Conservation (phyloP, 2,113 vertebrate species). For the Brachyistius frenatus region DNA sequence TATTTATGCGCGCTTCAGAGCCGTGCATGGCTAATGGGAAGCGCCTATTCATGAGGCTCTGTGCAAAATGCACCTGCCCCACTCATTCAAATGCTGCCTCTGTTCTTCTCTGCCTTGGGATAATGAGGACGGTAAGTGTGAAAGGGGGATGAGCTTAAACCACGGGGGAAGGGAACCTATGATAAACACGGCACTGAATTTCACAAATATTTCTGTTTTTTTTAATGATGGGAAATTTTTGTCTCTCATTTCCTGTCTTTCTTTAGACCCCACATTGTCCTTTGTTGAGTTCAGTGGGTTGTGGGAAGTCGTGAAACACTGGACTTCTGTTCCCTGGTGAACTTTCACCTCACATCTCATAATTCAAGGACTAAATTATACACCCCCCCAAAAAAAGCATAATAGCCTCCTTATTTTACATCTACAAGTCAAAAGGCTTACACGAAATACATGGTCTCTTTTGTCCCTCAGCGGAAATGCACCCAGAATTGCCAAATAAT, state of each 20-base stretch:
- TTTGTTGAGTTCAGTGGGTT: slow-evolving; percentile 68
- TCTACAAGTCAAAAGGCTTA: slow-evolving; percentile 31
- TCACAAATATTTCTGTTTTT: slow-evolving; percentile 20
- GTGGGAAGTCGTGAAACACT: slow-evolving; percentile 70
- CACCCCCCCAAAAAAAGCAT: slow-evolving; percentile 55
- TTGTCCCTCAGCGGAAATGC: slow-evolving; percentile 36
- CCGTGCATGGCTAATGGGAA: slow-evolving; percentile 73
- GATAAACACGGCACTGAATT: neutral
- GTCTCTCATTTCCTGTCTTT: slow-evolving; percentile 4
- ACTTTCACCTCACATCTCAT: slow-evolving; percentile 58
- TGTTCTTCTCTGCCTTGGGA: slow-evolving; percentile 43
- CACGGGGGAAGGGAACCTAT: neutral
- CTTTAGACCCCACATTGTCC: slow-evolving; percentile 29
- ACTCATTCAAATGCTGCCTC: slow-evolving; percentile 64
- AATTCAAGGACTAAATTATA: slow-evolving; percentile 51
- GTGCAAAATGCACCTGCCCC: slow-evolving; percentile 80
- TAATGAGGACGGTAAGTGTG: slow-evolving; percentile 45
- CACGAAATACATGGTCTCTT: neutral
- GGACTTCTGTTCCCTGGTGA: slow-evolving; percentile 70
- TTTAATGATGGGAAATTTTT: slow-evolving; percentile 10
- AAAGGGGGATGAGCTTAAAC: slow-evolving; percentile 7
- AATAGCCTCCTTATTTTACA: slow-evolving; percentile 74
- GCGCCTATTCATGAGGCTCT: slow-evolving; percentile 81
- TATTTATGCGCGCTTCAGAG: slow-evolving; percentile 78
- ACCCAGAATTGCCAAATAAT: neutral